phyloP scores from a whole-genome alignment of 2,797 vertebrate genomes.

The Megaceryle alcyon region DNA sequence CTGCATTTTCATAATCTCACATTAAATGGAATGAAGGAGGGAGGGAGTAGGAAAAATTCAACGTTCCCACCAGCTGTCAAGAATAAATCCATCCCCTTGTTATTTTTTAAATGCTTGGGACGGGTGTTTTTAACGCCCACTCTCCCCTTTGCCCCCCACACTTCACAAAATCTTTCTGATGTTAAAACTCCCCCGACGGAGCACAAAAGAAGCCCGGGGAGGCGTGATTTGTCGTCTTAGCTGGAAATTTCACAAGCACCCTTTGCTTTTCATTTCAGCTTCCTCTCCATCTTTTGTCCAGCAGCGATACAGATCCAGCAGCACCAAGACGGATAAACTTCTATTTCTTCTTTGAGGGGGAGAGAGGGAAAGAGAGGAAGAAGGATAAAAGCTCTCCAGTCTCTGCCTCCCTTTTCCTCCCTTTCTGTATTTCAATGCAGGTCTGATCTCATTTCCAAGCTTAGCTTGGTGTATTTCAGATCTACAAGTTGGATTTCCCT shows the following conservation, averaged over 20 bases:
- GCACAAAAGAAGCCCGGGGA: constrained; percentile 44
- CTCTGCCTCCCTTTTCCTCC: constrained; percentile 30
- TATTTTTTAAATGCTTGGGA: constrained; percentile 46
- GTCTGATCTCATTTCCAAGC: constrained; percentile 53
- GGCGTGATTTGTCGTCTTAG: constrained; percentile 33
- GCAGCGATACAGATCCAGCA: constrained; percentile 35
- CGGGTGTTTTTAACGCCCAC: constrained; percentile 42
- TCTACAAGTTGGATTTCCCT: constrained; percentile 73
- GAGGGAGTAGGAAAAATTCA: constrained; percentile 58
- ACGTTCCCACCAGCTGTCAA: constrained; percentile 78
- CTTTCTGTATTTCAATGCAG: constrained; percentile 52
- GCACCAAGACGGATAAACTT: constrained; percentile 49
- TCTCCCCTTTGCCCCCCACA: constrained; percentile 11
- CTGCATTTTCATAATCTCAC: constrained; percentile 78
- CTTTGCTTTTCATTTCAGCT: constrained; percentile 49
- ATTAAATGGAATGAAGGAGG: constrained; percentile 67
- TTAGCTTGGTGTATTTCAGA: constrained; percentile 16
- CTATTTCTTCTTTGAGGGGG: constrained; percentile 45
- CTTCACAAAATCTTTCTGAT: constrained; percentile 51
- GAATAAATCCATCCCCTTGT: constrained; percentile 66
- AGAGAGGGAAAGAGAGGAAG: background rate
- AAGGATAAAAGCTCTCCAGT: background rate
- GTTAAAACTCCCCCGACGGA: constrained; percentile 39
- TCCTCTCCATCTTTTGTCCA: constrained; percentile 65
- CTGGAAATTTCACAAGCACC: constrained; percentile 48